Percentiles rank a stretch among this genome's conserved stretches.
Conservation (phyloP, 2,113 vertebrate species). For the Trichechus manatus region DNA sequence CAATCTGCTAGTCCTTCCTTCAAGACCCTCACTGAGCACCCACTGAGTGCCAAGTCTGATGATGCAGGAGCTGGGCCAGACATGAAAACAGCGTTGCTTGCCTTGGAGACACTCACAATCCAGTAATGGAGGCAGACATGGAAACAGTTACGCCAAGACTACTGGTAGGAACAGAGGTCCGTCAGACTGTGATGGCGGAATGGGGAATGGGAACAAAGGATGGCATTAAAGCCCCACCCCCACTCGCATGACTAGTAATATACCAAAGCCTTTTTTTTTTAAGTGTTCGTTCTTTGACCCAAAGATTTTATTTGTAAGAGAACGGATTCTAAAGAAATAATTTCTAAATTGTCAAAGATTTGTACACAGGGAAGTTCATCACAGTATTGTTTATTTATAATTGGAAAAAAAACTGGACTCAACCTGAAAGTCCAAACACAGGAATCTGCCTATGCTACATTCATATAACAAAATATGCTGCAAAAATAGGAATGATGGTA, state of each 20-base stretch:
- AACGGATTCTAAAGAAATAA: not conserved
- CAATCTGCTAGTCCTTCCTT: not conserved
- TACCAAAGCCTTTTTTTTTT: not conserved
- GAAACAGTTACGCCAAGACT: not conserved
- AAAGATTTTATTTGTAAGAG: conserved; percentile 45
- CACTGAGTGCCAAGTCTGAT: not conserved
- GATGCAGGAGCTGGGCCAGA: not conserved
- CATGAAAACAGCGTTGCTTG: not conserved
- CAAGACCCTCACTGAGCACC: not conserved
- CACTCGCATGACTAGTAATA: not conserved
- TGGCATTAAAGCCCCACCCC: not conserved
- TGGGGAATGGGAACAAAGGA: not conserved
- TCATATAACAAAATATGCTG: not conserved
- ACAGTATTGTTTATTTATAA: not conserved
- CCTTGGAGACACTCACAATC: not conserved
- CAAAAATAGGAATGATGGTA: not conserved
- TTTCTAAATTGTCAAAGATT: not conserved
- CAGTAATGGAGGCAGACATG: not conserved
- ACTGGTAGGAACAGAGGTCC: not conserved
- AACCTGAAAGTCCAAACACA: not conserved
- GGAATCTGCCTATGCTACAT: not conserved
- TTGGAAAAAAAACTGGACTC: not conserved
- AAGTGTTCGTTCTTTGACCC: not conserved
- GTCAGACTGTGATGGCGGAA: no score
- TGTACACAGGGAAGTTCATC: not conserved